Evolutionary conservation across 2,113 vertebrate genomes (phyloP), one percentile per base, ranked within the genome.

Genomic region (Gallinago media): DNA sequence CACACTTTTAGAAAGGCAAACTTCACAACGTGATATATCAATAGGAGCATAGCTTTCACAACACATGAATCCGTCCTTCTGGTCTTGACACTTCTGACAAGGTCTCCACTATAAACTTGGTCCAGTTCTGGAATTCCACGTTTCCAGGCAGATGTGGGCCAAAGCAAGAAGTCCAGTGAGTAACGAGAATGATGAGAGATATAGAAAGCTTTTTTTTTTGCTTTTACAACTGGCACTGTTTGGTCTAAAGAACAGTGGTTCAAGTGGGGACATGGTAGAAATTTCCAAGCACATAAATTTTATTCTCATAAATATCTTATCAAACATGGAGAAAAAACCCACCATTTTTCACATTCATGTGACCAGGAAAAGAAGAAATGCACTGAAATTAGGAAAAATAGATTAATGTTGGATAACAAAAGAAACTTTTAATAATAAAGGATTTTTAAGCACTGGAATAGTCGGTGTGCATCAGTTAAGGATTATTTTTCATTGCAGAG

Each of bases 301-400:
- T 62, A 44, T 78, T 72, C 29, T 87, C 19, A 23, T 29, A 42
- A 17, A 55, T 74, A 26, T 66, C 1, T 86, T 92, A 80, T 67
- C 11, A 22, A 75, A 73, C 40, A 72, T 16, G 7, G 18, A 71
- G 62, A 65, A 70, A 15, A 1, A 0, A 1, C 5, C 31, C 1
- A 11, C 1, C 16, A 54, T 23, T 93, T 61, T 76, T 79, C 23
- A 49, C 25, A 40, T 65, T 80, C 25, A 11, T 62, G 20, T 67
- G 17, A 49, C n/a, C 27, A 66, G 46, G 8, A 80, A 80, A 91
- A 73, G 18, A 68, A 75, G 10, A 26, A 68, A 79, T 47, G 6
- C 8, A 26, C 1, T 73, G 8, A 70, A 58, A 67, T 73, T 29
- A 77, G 54, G 29, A 76, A 38, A 72, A 81, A 44, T 9, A 49